Percentiles rank a stretch among this genome's conserved stretches.
phyloP scores from a whole-genome alignment of 2,797 vertebrate species.

The Euthynnus affinis region DNA sequence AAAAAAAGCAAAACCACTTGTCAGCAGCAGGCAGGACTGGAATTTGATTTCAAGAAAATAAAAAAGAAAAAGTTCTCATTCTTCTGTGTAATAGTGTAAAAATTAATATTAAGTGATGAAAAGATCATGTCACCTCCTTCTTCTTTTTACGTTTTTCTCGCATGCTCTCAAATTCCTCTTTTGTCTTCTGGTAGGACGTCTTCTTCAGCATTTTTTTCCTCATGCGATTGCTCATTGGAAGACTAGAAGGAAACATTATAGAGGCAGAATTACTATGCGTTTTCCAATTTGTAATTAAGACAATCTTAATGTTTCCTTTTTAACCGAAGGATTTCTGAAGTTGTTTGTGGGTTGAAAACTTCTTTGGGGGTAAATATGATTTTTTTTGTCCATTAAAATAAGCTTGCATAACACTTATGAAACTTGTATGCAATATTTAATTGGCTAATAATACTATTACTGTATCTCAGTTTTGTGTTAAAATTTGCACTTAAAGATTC shows the following conservation, averaged over 20 bases:
- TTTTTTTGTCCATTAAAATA: too few species aligned
- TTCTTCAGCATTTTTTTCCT: constrained; percentile 87
- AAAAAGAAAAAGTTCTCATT: background rate
- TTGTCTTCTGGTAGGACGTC: constrained; percentile 92
- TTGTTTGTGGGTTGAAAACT: background rate
- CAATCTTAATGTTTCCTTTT: background rate
- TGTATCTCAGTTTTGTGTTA: background rate
- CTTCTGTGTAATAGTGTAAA: fast-evolving
- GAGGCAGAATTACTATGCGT: background rate
- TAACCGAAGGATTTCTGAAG: background rate
- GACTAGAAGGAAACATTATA: constrained; percentile 35
- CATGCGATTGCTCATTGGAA: constrained; percentile 80
- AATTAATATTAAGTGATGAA: background rate
- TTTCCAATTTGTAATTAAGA: too few species aligned
- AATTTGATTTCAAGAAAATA: background rate
- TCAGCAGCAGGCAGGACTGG: background rate
- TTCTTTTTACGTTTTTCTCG: constrained; percentile 86
- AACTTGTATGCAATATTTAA: too few species aligned
- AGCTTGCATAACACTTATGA: too few species aligned
- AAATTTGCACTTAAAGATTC: background rate
- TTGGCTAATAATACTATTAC: too few species aligned
- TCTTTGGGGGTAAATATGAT: too few species aligned
- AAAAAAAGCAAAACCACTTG: background rate
- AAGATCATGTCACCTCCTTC: constrained; percentile 87
- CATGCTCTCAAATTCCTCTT: constrained; percentile 91